A percentile compares a stretch with the other conserved stretches of the same genome.
Conservation (phyloP, 2,888 invertebrate species). For the Andrena hattorfiana region DNA sequence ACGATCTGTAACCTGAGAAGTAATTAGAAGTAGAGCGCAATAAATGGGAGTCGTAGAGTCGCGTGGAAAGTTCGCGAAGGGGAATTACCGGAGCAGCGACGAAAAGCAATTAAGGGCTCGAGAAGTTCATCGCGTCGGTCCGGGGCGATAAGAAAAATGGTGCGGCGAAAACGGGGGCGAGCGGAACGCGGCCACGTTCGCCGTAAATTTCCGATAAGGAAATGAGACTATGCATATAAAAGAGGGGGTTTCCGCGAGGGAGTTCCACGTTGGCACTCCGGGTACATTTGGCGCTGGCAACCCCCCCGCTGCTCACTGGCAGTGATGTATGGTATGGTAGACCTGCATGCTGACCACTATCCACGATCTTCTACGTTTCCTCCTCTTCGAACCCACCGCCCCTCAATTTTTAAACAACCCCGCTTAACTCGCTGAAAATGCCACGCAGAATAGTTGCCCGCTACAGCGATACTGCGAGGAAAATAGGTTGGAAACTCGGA, state of each 20-base stretch:
- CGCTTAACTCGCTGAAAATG: background rate
- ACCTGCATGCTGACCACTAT: conserved; percentile 71
- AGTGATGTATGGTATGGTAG: conserved; percentile 80
- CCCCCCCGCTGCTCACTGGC: conserved; percentile 74
- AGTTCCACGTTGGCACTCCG: conserved; percentile 74
- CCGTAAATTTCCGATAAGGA: conserved; percentile 82
- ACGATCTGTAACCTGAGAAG: background rate
- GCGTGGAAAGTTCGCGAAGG: background rate
- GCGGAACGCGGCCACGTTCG: conserved; percentile 40
- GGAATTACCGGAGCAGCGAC: background rate
- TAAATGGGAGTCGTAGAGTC: background rate
- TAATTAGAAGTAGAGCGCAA: background rate
- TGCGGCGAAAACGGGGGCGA: conserved; percentile 1
- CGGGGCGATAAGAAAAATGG: conserved; percentile 47
- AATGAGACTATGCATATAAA: conserved; percentile 85
- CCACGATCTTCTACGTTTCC: conserved; percentile 42
- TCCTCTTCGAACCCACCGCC: background rate
- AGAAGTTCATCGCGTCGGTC: conserved; percentile 8
- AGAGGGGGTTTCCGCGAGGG: conserved; percentile 75
- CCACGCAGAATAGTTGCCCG: background rate
- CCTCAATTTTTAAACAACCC: conserved; percentile 1
- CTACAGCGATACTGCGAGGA: too few species aligned
- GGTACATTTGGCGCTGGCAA: conserved; percentile 80
- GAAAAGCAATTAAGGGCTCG: conserved; percentile 43
- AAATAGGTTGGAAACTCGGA: too few species aligned